These are phyloP conservation scores for Nemoura dubitans DNA, from an alignment of 2,888 invertebrate species.

Conservation along the genomic window DNA sequence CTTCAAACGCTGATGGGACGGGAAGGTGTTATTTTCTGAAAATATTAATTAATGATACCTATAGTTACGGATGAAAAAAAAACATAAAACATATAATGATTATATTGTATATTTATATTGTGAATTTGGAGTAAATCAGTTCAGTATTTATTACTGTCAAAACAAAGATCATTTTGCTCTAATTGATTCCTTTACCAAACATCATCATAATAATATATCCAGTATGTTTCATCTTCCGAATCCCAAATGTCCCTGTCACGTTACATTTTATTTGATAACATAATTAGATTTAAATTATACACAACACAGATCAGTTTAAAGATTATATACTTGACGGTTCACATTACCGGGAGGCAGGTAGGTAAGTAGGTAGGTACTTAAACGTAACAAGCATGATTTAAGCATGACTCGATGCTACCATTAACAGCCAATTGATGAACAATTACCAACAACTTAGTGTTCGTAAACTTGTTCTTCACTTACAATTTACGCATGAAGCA, in stretches of 20 bases:
- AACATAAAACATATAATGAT: slow-evolving; percentile 58
- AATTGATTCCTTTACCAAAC: too few relatives aligned
- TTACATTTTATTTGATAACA: background rate
- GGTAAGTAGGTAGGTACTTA: too few relatives aligned
- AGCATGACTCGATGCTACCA: background rate
- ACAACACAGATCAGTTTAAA: background rate
- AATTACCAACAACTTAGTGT: background rate
- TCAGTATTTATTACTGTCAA: slow-evolving; percentile 67
- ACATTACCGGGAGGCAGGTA: too few relatives aligned
- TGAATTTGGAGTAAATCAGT: slow-evolving; percentile 66
- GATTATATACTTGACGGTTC: background rate
- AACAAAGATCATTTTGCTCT: too few relatives aligned
- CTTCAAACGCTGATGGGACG: slow-evolving; percentile 57
- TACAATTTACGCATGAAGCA: too few relatives aligned
- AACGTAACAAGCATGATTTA: background rate
- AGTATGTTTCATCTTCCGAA: background rate
- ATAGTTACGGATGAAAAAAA: slow-evolving; percentile 49
- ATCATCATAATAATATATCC: too few relatives aligned
- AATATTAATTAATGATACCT: slow-evolving; percentile 56
- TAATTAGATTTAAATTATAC: background rate
- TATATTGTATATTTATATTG: slow-evolving; percentile 67
- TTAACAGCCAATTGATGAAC: background rate
- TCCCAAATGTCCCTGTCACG: background rate
- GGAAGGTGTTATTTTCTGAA: slow-evolving; percentile 67
- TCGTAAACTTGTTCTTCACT: background rate